Evolutionary conservation across 1,140 invertebrate species (phyloP), one percentile per base, ranked within the genome.

Genomic region (Halyomorpha halys): DNA sequence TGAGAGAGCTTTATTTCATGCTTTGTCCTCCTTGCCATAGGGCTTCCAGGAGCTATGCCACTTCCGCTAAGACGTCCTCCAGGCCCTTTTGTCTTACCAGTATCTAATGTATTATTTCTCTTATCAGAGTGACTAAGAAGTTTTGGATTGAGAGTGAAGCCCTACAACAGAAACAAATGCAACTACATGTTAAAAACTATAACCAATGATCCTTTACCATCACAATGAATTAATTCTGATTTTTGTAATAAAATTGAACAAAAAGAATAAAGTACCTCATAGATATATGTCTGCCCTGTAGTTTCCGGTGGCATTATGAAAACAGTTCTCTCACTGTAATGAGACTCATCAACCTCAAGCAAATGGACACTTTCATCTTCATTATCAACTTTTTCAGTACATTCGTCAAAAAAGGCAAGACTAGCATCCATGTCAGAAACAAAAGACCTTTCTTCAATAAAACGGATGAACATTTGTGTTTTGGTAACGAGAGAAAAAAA

Each of bases 361-460:
- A 94, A 76, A 66, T 77, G 76, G 51, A 80, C 76, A 69, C 83
- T 80, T 54, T 71, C 74, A 65, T 80, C 79, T 70, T 82, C 78
- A 19, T 65, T 63, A 47, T 75, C 74, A 51, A 83, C 79, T 74
- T 82, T 85, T 75, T 97, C 94, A 1, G 90, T 86, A 73, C 95
- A 98, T 74, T 99, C 94, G 76, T 99, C 97, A 74, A 99, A 99
- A 78, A 99, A 99, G 14, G 94, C 91, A 62, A 99, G 78, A 67
- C 86, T 86, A 16, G 83, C 82, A 78, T 98, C 94, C 74, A 93
- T 93, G 71, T 98, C 94, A 15, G 94, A 96, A 0, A 98, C 92
- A 78, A 99, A 98, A 70, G 94, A 97, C 44, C 96, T 82, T 77
- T 99, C 97, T 77, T 99, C 96, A 69, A 99, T 98, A 76, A 99